phyloP scores from a whole-genome alignment of 2,113 vertebrate genomes.

The Phainopepla nitens region DNA sequence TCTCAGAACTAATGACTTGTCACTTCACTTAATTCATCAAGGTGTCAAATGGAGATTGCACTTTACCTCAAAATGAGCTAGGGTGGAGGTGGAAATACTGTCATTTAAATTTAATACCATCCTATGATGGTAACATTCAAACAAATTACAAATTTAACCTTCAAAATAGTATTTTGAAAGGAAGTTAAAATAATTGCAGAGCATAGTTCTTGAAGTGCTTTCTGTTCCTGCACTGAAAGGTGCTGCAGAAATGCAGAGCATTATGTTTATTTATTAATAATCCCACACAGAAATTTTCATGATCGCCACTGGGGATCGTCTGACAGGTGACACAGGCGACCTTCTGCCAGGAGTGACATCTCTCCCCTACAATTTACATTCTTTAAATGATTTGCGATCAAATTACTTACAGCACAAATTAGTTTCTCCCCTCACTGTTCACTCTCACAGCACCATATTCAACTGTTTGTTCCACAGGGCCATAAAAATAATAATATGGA shows the following conservation, averaged over 20 bases:
- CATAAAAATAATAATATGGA: conserved; percentile 46
- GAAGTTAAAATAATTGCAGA: background rate
- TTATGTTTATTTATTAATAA: conserved; percentile 64
- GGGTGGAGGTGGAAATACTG: background rate
- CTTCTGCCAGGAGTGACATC: conserved; percentile 58
- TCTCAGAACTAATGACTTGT: background rate
- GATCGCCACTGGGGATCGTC: conserved; percentile 37
- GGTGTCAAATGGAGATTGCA: background rate
- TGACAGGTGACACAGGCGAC: conserved; percentile 60
- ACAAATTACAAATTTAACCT: background rate
- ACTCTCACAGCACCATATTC: background rate
- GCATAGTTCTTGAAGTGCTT: background rate
- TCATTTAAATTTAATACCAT: background rate
- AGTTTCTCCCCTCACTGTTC: background rate
- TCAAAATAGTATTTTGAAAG: background rate
- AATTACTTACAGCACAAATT: conserved; percentile 46
- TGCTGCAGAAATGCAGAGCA: conserved; percentile 27
- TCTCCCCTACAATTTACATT: conserved; percentile 62
- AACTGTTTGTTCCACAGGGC: conserved; percentile 18
- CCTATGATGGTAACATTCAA: background rate
- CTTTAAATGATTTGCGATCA: conserved; percentile 51
- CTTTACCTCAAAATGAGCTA: background rate
- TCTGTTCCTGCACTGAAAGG: background rate
- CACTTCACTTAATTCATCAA: background rate
- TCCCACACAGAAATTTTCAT: conserved; percentile 30